phyloP scores from a whole-genome alignment of 2,888 invertebrate genomes.

The Charanyca ferruginea region DNA sequence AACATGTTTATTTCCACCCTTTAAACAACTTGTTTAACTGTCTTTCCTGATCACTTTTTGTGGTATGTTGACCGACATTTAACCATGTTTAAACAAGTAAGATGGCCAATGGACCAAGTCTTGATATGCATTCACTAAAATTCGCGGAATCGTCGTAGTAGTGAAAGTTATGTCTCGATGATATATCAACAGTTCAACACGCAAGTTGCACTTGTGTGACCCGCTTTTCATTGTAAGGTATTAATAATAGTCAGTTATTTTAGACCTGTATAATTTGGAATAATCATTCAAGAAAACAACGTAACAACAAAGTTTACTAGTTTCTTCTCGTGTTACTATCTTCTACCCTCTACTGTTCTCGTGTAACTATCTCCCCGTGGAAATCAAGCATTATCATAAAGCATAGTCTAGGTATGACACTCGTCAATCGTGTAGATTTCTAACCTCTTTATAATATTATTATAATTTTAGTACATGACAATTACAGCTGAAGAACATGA shows the following conservation, averaged over 20 bases:
- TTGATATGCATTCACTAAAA: constrained; percentile 69
- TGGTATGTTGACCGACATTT: constrained; percentile 65
- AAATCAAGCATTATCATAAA: too few species aligned
- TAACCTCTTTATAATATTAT: too few species aligned
- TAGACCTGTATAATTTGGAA: not conserved
- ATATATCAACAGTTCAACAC: constrained; percentile 51
- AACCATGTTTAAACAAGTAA: constrained; percentile 36
- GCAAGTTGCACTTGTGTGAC: constrained; percentile 32
- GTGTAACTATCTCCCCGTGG: too few species aligned
- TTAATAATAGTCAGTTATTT: not conserved
- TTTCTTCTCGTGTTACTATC: too few species aligned
- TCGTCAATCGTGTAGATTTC: too few species aligned
- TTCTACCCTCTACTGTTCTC: too few species aligned
- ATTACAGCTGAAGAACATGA: too few species aligned
- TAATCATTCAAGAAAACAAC: not conserved
- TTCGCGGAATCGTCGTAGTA: constrained; percentile 73
- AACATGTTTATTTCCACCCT: constrained; percentile 36
- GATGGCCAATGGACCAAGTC: constrained; percentile 59
- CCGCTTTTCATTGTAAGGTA: constrained; percentile 24
- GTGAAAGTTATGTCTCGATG: constrained; percentile 77
- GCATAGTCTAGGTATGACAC: too few species aligned
- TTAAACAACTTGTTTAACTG: constrained; percentile 40
- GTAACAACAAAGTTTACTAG: too few species aligned
- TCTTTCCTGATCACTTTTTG: constrained; percentile 49
- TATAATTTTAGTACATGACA: too few species aligned